Evolutionary conservation across 2,113 vertebrate species (phyloP), one percentile per base, ranked within the genome.

Genomic region (Perca schrenkii): DNA sequence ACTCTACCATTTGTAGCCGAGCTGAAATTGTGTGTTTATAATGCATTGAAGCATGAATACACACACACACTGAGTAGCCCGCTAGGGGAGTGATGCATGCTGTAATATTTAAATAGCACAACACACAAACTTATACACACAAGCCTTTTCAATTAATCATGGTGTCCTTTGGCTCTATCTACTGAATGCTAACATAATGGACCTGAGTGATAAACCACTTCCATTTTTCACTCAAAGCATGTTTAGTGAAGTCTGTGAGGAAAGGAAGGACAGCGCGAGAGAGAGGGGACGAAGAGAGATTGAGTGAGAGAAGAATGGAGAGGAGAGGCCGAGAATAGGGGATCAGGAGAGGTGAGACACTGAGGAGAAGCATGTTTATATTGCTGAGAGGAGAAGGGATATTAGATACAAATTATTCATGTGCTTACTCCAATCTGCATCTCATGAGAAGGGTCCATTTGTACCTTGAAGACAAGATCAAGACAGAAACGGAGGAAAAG

Each of bases 361-460:
- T 17, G 76, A 84, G 49, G 79, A 62, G 64, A 79, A 58, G 49
- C 57, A 71, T 91, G 89, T 94, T 93, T 91, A 87, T 90, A 81
- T 88, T 77, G 89, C 86, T 79, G 83, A 77, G 74, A 86, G 84
- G 82, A 87, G 80, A 80, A 17, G 46, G 82, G 89, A 90, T 93
- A 92, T 92, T 89, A 93, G 84, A 89, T 83, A 92, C 84, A 94
- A 93, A 94, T 93, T 93, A 92, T 93, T 93, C 77, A 93, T 92
- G 90, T 4, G 85, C 81, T 87, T 82, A 83, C 56, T 76, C 84
- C 84, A 47, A 46, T 82, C n/a, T 47, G 13, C 66, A 19, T 88
- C 89, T 89, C 85, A 63, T 22, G 79, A 91, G 80, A 72, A 84
- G 66, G 54, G 63, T 76, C 68, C 80, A 61, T 88, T 87, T 90